Evolutionary conservation across 2,797 vertebrate genomes (phyloP).

Genomic region (Phrynocephalus vlangalii): DNA sequence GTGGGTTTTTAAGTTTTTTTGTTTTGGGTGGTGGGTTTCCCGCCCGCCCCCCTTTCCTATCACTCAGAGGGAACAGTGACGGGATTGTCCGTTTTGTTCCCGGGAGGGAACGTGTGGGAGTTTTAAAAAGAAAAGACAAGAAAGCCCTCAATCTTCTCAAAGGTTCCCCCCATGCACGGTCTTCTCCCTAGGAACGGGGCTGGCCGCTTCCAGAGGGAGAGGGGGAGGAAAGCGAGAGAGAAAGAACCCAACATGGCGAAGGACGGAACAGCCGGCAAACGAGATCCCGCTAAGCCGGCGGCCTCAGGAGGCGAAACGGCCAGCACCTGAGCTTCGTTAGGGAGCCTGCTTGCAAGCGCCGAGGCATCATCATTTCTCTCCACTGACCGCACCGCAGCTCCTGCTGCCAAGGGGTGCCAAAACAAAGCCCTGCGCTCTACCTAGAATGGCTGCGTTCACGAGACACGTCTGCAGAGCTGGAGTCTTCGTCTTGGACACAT

Average conservation of each 20-base stretch:
- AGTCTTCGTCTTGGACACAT: neutral
- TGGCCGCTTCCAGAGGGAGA: neutral
- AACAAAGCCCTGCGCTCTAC: neutral
- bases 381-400: neutral
- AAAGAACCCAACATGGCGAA: conserved; percentile 31
- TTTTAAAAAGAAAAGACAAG: conserved; percentile 3
- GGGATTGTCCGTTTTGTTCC: conserved; percentile 30
- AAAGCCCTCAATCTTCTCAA: conserved; percentile 26
- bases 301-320: neutral
- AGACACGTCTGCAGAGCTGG: neutral
- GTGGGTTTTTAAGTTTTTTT: neutral
- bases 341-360: neutral
- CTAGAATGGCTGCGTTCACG: neutral
- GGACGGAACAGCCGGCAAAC: conserved; percentile 31
- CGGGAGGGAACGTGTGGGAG: conserved; percentile 46
- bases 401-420: too few relatives aligned
- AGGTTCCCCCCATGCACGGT: conserved; percentile 24
- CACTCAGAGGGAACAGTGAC: conserved; percentile 42
- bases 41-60: neutral
- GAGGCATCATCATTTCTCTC: neutral
- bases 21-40: neutral
- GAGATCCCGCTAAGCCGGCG: neutral
- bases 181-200: neutral
- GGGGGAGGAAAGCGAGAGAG: neutral
- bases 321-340: conserved; percentile 24